Conservation (phyloP, 2,113 vertebrate species). For the Tachysurus vachellii region DNA sequence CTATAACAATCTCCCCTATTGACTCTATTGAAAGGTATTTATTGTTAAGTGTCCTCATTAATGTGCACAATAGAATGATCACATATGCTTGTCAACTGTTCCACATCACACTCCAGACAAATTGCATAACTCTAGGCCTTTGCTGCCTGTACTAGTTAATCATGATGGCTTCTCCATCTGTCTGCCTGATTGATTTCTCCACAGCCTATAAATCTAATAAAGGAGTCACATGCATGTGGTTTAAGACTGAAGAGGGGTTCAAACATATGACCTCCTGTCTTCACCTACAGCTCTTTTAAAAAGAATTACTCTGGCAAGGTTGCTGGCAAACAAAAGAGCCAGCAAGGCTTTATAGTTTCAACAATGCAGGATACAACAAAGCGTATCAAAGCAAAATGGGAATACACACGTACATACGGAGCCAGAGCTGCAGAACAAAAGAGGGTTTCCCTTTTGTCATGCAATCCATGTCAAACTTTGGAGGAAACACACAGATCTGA, state of each 20-base stretch:
- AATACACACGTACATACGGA: conserved; percentile 13
- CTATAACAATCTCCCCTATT: conserved; percentile 27
- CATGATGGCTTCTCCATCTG: conserved; percentile 49
- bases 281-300: conserved; percentile 46
- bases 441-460: not conserved
- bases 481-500: not conserved
- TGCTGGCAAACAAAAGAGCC: conserved; percentile 31
- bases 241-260: conserved; percentile 49
- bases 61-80: conserved; percentile 48
- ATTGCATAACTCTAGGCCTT: conserved; percentile 47
- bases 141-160: conserved; percentile 48
- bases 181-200: conserved; percentile 57
- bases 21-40: conserved; percentile 41
- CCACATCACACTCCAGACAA: conserved; percentile 44
- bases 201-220: conserved; percentile 55
- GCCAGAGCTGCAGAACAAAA: conserved; percentile 23
- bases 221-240: conserved; percentile 53
- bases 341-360: conserved; percentile 5
- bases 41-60: conserved; percentile 18
- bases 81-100: conserved; percentile 50
- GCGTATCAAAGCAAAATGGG: conserved; percentile 27
- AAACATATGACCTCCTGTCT: conserved; percentile 54
- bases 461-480: not conserved
- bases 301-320: conserved; percentile 43
- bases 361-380: conserved; percentile 23